Conservation (phyloP, 2,797 vertebrate genomes). For the Coranthus polyacanthus region DNA sequence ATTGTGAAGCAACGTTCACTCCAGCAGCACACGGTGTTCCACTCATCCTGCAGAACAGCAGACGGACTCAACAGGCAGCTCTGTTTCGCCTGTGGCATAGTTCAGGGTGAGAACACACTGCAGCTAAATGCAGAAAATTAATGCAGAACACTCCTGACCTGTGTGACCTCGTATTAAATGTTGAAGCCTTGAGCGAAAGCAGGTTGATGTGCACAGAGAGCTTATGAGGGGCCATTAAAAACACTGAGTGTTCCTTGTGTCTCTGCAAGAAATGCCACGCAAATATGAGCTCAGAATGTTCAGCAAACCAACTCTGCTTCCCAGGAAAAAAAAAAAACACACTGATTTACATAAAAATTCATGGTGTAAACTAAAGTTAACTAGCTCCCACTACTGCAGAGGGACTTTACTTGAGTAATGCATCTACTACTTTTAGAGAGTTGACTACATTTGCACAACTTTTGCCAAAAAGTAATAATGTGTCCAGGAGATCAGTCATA, state of each 20-base stretch:
- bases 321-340: too few relatives aligned
- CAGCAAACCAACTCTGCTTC: neutral
- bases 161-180: slow-evolving; percentile 19
- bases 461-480: too few relatives aligned
- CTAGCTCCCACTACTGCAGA: too few relatives aligned
- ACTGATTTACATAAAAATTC: too few relatives aligned
- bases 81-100: slow-evolving; percentile 8
- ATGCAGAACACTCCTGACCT: slow-evolving; percentile 25
- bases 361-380: too few relatives aligned
- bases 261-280: neutral
- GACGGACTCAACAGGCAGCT: slow-evolving; percentile 21
- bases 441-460: too few relatives aligned
- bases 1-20: too few relatives aligned
- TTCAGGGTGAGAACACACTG: slow-evolving; percentile 20
- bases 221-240: neutral
- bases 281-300: neutral
- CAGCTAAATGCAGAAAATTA: slow-evolving; percentile 33
- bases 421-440: too few relatives aligned
- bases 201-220: slow-evolving; percentile 15
- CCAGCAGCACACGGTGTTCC: neutral
- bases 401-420: too few relatives aligned
- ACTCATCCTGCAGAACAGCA: slow-evolving; percentile 31
- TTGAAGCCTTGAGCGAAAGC: slow-evolving; percentile 5
- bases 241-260: neutral
- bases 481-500: too few relatives aligned